Base-by-base conservation (phyloP, 2,113 vertebrate genomes). In the Canis aureus region DNA sequence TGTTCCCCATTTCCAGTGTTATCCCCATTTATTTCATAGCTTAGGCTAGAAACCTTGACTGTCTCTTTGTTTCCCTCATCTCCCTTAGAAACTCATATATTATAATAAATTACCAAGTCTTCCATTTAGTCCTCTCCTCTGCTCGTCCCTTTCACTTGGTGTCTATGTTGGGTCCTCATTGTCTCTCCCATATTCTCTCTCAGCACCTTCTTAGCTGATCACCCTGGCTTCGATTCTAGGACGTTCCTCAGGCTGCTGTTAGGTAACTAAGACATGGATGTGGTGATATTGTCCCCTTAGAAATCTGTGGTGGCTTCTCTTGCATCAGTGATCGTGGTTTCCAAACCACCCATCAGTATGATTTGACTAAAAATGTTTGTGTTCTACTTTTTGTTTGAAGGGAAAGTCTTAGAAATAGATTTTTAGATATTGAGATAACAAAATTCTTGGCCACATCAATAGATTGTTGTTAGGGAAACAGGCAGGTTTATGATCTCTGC, bases 351-450 rank as follows among this genome's bases (percentile, higher is more conserved):
- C 51, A 27, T 82, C 43, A 62, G 27, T 81, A 8, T 93, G 38
- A 86, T 78, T 90, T 86, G 17, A 32, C 81, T 35, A n/a, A 8
- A 89, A 74, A 74, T 12, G 16, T 55, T 49, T 84, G 9, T 81
- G 8, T 82, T 87, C 67, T 38, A 22, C 49, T 87, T 96, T 86
- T 57, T 92, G 20, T 84, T 82, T 64, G 51, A 89, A 92, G 51
- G 57, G 29, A 27, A 97, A 94, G 38, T 85, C 59, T 92, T 92
- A 53, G 57, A 84, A 60, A 80, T 84, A 64, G 16, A 35, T 11
- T 81, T 60, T 78, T 81, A 7, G 12, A 57, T 79, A 35, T 20
- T 62, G 8, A 95, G 20, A 12, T 86, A 38, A 3, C 60, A 92
- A 57, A 93, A 83, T 88, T 78, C 53, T 88, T 19, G 29, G 53